Percentiles rank a stretch among this genome's conserved stretches.
phyloP scores from a whole-genome alignment of 2,888 invertebrate species.

The Merodon equestris region DNA sequence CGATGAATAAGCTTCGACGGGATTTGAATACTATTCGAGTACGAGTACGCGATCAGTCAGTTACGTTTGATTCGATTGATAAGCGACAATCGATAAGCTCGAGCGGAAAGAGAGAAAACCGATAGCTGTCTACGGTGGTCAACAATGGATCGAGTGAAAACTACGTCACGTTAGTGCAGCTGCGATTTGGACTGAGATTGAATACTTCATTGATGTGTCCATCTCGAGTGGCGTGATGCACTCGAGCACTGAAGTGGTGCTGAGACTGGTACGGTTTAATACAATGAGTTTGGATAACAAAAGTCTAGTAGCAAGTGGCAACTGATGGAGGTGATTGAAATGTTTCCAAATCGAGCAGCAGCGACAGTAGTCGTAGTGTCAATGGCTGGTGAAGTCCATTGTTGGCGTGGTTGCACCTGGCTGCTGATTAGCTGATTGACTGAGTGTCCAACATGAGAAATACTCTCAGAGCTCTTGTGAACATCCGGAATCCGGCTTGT shows the following conservation, averaged over 20 bases:
- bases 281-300: conserved; percentile 52
- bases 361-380: conserved; percentile 27
- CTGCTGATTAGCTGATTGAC: neutral
- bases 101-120: conserved; percentile 12
- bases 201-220: conserved; percentile 59
- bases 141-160: conserved; percentile 2
- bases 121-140: conserved; percentile 5
- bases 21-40: no score
- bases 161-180: conserved; percentile 32
- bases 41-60: no score
- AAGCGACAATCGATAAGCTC: conserved; percentile 28
- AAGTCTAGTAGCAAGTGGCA: conserved; percentile 13
- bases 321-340: conserved; percentile 55
- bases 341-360: conserved; percentile 54
- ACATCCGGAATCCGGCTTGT: no score
- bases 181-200: conserved; percentile 51
- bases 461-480: no score
- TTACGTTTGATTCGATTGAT: conserved; percentile 13
- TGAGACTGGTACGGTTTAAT: conserved; percentile 37
- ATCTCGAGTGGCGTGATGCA: conserved; percentile 42
- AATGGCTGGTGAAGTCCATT: conserved; percentile 49
- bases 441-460: no score
- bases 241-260: conserved; percentile 33
- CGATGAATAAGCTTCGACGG: neutral
- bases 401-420: conserved; percentile 58